These are phyloP conservation scores for Hyaena hyaena DNA, from an alignment of 2,113 vertebrate species.

Conservation along the genomic window DNA sequence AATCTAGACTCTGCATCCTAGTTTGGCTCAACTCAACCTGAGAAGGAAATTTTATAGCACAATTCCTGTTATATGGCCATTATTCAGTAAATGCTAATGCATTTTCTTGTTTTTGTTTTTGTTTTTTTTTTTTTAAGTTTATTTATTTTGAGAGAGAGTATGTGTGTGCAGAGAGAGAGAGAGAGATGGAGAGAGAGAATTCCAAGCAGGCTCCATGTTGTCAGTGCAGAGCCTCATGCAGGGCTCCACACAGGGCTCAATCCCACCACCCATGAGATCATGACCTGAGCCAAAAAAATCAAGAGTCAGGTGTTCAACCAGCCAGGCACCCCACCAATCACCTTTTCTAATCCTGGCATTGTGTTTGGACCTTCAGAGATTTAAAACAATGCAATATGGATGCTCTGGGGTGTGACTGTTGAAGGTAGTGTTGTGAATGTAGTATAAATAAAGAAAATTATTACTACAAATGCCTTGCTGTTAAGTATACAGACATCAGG, in stretches of 20 bases:
- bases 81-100: background rate
- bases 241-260: no score
- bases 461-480: background rate
- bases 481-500: background rate
- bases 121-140: no score
- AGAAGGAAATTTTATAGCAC: background rate
- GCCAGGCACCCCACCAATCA: background rate
- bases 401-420: background rate
- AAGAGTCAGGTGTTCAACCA: no score
- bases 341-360: background rate
- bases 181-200: no score
- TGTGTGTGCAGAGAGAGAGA: no score
- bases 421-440: background rate
- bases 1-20: background rate
- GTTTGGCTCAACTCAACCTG: background rate
- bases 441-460: background rate
- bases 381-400: background rate
- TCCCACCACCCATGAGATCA: no score
- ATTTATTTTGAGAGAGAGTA: no score
- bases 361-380: background rate
- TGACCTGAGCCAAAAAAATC: no score
- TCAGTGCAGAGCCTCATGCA: no score
- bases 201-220: no score
- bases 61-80: background rate
- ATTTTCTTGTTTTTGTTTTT: background rate